A percentile compares a stretch with the other conserved stretches of the same genome.
Conservation (phyloP, 2,888 invertebrate genomes). For the Suillia variegata region DNA sequence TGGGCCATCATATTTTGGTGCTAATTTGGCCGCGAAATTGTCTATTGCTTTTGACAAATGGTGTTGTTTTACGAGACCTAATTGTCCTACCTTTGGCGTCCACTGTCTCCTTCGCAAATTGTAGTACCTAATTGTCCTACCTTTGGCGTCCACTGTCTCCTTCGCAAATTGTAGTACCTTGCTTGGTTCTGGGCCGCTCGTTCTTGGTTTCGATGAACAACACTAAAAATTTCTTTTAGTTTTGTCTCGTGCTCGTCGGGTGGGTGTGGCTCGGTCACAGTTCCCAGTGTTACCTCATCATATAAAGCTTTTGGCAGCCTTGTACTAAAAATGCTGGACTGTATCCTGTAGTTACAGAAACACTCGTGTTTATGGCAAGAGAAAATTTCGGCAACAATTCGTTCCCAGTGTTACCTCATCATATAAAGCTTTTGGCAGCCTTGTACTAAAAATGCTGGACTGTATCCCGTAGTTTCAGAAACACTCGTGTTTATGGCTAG, state of each 20-base stretch:
- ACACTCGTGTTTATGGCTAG: neutral
- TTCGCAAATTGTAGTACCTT: neutral
- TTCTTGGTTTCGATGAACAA: neutral
- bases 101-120: no score
- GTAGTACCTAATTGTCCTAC: no score
- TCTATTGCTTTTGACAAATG: slow-evolving; percentile 6
- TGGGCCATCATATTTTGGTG: neutral
- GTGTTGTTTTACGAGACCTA: neutral
- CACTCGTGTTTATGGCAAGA: neutral
- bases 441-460: neutral
- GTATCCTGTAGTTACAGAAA: neutral
- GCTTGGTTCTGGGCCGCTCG: neutral
- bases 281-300: neutral
- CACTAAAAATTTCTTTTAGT: neutral
- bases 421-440: neutral
- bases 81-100: no score
- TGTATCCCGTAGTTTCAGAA: neutral
- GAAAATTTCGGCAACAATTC: neutral
- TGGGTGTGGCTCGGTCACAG: neutral
- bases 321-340: neutral
- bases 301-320: neutral
- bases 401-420: neutral
- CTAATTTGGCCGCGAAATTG: neutral
- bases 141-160: neutral
- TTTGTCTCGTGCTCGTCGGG: neutral